Evolutionary conservation across 2,888 invertebrate genomes (phyloP).

Genomic region (Tinea pellionella): DNA sequence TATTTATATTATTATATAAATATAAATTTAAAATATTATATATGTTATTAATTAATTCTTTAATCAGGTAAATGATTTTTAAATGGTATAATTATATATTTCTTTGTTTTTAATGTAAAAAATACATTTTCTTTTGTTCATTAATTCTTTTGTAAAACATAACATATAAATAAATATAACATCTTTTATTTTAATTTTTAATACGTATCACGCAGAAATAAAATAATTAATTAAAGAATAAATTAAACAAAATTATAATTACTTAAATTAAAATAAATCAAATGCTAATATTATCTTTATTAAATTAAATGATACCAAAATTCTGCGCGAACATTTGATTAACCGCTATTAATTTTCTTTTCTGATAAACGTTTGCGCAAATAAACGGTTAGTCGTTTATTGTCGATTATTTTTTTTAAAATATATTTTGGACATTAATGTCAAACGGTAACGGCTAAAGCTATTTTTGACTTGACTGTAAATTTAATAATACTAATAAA

Average conservation of each 20-base stretch:
- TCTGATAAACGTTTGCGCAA: too few species aligned
- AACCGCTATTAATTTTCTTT: too few species aligned
- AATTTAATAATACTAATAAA: neutral
- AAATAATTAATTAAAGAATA: neutral
- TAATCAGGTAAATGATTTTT: constrained; percentile 47
- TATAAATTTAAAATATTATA: constrained; percentile 39
- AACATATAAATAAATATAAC: constrained; percentile 38
- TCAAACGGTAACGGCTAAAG: too few species aligned
- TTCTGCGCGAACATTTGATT: too few species aligned
- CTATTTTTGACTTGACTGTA: too few species aligned
- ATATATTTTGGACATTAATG: too few species aligned
- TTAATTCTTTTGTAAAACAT: constrained; percentile 26
- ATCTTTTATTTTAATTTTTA: constrained; percentile 34
- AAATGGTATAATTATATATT: neutral
- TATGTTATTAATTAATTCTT: constrained; percentile 26
- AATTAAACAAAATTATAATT: neutral
- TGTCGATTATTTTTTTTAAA: too few species aligned
- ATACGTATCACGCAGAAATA: constrained; percentile 25
- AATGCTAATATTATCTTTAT: neutral
- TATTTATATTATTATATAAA: constrained; percentile 34
- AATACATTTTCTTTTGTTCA: constrained; percentile 21
- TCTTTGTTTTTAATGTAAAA: neutral
- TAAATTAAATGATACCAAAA: neutral
- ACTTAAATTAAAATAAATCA: neutral
- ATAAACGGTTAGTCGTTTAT: too few species aligned